Percentiles rank a stretch among this genome's conserved stretches.
Conservation (phyloP, 53 echinoderm and acorn worm species). For the Pentamera pediparva region DNA sequence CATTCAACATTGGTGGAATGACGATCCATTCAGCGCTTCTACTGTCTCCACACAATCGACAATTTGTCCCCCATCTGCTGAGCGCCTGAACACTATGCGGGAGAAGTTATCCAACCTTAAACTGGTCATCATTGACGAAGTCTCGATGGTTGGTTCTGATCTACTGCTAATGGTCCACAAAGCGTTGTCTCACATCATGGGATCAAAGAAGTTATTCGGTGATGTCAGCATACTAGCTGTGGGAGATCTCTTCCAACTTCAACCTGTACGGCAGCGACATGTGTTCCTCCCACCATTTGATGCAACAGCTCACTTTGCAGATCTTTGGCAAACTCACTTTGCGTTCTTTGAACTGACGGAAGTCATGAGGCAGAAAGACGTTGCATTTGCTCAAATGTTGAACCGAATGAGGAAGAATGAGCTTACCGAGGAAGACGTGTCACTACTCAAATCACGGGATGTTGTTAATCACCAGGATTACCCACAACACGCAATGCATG, state of each 20-base stretch:
- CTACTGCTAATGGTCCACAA: background rate
- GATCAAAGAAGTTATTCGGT: constrained; percentile 11
- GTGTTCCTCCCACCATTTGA: constrained; percentile 10
- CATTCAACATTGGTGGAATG: constrained; percentile 34
- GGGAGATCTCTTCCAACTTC: constrained; percentile 40
- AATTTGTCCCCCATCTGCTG: background rate
- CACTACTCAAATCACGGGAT: background rate
- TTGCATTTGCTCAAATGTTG: constrained; percentile 31
- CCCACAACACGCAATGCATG: constrained; percentile 26
- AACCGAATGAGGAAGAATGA: constrained; percentile 34
- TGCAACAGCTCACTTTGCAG: background rate
- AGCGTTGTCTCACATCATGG: constrained; percentile 26
- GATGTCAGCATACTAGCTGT: constrained; percentile 18
- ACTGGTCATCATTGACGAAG: constrained; percentile 40
- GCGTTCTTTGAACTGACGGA: constrained; percentile 21
- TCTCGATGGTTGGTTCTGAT: constrained; percentile 39
- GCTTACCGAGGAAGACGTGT: background rate
- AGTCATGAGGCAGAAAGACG: constrained; percentile 47
- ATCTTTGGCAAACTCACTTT: constrained; percentile 43
- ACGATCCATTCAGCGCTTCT: constrained; percentile 42
- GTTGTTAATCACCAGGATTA: background rate
- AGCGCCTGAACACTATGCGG: constrained; percentile 6
- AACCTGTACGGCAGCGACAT: constrained; percentile 14
- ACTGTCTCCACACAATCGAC: constrained; percentile 1
- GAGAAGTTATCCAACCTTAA: constrained; percentile 4